A percentile compares a stretch with the other conserved stretches of the same genome.
Conservation (phyloP, 2,797 vertebrate species). For the Stomatorhinus walkeri region DNA sequence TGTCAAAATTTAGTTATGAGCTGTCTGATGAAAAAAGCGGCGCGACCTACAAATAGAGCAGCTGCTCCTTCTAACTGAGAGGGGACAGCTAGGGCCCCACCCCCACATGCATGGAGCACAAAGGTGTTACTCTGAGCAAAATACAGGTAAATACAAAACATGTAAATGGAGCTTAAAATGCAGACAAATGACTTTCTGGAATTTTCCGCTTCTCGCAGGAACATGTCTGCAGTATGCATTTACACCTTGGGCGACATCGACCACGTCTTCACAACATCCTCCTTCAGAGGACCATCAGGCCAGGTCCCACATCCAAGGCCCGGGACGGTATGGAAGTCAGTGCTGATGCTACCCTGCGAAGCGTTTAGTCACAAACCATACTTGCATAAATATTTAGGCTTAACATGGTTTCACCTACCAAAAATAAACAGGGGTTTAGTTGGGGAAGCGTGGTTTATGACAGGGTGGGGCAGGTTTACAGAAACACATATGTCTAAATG, state of each 20-base stretch:
- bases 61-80: background rate
- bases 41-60: background rate
- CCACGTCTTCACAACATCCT: conserved; percentile 29
- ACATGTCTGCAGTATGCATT: conserved; percentile 56
- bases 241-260: conserved; percentile 50
- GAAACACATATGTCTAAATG: background rate
- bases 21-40: background rate
- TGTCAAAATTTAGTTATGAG: background rate
- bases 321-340: conserved; percentile 39
- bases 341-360: background rate
- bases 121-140: background rate
- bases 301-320: accelerated
- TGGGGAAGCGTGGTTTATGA: background rate
- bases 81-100: background rate
- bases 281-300: conserved; percentile 23
- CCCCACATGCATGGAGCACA: background rate
- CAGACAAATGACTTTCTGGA: background rate
- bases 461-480: background rate
- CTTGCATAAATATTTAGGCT: background rate
- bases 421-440: background rate
- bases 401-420: background rate
- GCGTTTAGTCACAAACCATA: background rate
- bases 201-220: conserved; percentile 42
- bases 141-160: background rate
- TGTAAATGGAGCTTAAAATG: background rate